Evolutionary conservation across 2,797 vertebrate genomes (phyloP).

Genomic region (Stomatorhinus walkeri): DNA sequence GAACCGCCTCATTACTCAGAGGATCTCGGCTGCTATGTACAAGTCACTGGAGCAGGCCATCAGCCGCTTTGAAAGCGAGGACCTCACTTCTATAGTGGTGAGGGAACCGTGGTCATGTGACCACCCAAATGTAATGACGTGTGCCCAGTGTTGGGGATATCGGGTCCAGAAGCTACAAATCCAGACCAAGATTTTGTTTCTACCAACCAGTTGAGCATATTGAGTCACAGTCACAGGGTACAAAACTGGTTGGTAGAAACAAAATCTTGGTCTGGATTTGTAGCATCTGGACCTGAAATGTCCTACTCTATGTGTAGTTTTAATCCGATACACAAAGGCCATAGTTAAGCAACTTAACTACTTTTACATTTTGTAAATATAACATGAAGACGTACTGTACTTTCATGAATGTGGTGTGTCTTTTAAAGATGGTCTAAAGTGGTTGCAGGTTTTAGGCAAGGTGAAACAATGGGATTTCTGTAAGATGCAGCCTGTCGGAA

Average conservation of each 20-base stretch:
- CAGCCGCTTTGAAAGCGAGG: constrained; percentile 84
- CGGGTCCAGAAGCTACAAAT: background rate
- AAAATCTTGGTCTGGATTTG: too few species aligned
- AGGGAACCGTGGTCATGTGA: constrained; percentile 32
- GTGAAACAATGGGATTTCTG: background rate
- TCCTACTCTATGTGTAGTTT: background rate
- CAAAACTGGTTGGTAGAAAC: too few species aligned
- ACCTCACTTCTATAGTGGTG: constrained; percentile 84
- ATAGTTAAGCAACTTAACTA: background rate
- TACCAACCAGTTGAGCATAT: too few species aligned
- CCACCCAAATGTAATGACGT: background rate
- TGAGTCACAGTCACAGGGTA: too few species aligned
- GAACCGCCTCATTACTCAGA: constrained; percentile 82
- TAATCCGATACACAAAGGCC: background rate
- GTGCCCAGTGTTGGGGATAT: background rate
- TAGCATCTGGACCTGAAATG: too few species aligned
- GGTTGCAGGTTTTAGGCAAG: background rate
- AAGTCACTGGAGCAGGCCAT: constrained; percentile 84
- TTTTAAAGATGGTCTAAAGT: background rate
- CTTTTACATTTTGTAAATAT: background rate
- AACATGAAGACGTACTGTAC: background rate
- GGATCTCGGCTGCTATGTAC: constrained; percentile 84
- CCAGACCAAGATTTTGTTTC: too few species aligned
- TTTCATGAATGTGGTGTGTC: background rate
- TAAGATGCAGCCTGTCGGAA: background rate